These are phyloP conservation scores for Andricus curvator DNA, from an alignment of 2,888 invertebrate genomes.

Conservation along the genomic window DNA sequence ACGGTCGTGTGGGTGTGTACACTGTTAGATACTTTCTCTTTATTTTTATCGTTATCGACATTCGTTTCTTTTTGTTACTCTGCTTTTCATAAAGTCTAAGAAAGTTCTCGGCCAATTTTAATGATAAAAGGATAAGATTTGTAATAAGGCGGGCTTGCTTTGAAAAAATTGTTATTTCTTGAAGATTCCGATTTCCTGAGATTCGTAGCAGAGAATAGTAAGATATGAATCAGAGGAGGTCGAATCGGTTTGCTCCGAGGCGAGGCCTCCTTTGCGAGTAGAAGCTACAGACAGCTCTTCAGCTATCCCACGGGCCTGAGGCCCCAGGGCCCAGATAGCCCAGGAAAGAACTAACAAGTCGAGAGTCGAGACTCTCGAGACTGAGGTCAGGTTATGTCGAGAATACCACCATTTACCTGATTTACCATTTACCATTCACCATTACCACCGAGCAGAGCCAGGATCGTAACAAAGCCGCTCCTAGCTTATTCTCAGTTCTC, in stretches of 20 bases:
- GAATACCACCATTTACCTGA: constrained; percentile 15
- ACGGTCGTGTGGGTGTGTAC: no score
- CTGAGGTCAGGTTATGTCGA: constrained; percentile 13
- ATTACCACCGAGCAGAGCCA: constrained; percentile 23
- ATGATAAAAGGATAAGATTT: not conserved
- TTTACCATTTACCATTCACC: constrained; percentile 1
- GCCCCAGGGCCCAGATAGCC: constrained; percentile 14
- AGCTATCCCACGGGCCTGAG: constrained; percentile 34
- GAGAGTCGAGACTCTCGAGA: constrained; percentile 8
- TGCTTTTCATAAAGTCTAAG: no score
- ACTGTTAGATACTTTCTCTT: no score
- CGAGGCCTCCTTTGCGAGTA: constrained; percentile 25
- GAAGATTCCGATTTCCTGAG: not conserved
- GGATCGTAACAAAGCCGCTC: constrained; percentile 24
- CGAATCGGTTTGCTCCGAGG: constrained; percentile 10
- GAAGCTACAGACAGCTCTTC: no score
- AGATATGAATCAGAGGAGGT: constrained; percentile 35
- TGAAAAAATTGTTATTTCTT: not conserved
- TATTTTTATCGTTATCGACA: no score
- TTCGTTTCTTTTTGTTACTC: no score
- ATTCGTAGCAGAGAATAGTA: not conserved
- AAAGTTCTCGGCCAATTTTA: not conserved
- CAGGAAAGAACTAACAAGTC: constrained; percentile 21
- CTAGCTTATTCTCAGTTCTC: not conserved
- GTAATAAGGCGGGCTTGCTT: not conserved